Base-by-base conservation (phyloP, 2,888 invertebrate species). In the Scaptomyza reducta region DNA sequence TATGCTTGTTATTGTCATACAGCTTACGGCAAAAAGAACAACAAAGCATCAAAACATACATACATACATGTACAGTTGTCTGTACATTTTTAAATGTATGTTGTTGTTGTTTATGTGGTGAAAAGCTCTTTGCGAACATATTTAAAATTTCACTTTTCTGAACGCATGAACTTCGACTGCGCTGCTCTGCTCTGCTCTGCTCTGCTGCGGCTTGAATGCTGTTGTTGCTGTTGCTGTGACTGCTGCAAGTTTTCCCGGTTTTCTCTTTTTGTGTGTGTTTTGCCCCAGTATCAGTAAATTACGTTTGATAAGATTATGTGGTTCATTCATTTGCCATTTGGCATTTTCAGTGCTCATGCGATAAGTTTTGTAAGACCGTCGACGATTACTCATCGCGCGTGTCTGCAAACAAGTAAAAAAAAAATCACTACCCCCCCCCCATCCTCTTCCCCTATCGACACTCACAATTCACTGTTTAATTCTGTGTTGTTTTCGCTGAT, bases 61-160 rank as follows among this genome's bases (percentile, higher is more conserved):
- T 49, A 27, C 27, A n/a, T 45, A n/a, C 3, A 22, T 22, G 22
- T 22, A 22, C 22, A 22, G 22, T 22, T 22, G 22, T 22, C 22
- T 22, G 22, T 22, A 22, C 22, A 22, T 22, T 22, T 22, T 3
- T 4, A 22, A 22, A 22, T 22, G 22, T 22, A 22, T 22, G 22
- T 22, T 22, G 22, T 38, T 40, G 40, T 16, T 40, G 16, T 41
- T 29, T 56, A 44, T 57, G 42, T 64, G 38, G 65, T 69, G 59
- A 70, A 62, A 63, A 62, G 49, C 55, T 45, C 38, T 54, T 55
- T 67, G 38, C 45, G 47, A 50, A 70, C 57, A 73, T 77, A 58
- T 68, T 70, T 53, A 42, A 77, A 84, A 77, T 84, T 80, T 87
- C 87, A 87, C 80, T 87, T 87, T 87, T 77, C 63, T 61, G 50